Evolutionary conservation across 2,888 invertebrate species (phyloP).

Genomic region (Plusia festucae): DNA sequence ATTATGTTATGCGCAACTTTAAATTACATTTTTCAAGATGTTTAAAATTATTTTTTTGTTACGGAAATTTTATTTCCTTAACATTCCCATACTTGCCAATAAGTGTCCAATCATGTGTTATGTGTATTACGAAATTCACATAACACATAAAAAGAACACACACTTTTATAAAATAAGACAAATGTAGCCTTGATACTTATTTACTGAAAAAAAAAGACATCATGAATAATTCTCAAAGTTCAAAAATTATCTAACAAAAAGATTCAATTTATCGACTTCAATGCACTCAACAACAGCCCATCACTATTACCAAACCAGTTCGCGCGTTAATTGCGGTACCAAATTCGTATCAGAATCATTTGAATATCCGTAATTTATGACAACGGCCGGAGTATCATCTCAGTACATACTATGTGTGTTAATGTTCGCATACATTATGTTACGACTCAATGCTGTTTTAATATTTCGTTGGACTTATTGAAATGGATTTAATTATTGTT

Average conservation of each 20-base stretch:
- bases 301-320: slow-evolving; percentile 82
- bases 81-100: too few species aligned
- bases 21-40: too few species aligned
- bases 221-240: background rate
- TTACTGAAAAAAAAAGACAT: too few species aligned
- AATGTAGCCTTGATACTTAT: too few species aligned
- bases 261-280: slow-evolving; percentile 44
- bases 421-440: slow-evolving; percentile 80
- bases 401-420: slow-evolving; percentile 74
- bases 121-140: too few species aligned
- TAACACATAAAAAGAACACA: too few species aligned
- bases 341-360: slow-evolving; percentile 87
- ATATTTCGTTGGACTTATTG: slow-evolving; percentile 31
- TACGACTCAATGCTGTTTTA: slow-evolving; percentile 59
- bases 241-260: background rate
- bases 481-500: background rate
- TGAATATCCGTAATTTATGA: slow-evolving; percentile 88
- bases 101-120: too few species aligned
- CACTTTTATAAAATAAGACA: too few species aligned
- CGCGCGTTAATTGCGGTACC: slow-evolving; percentile 88
- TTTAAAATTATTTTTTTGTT: too few species aligned
- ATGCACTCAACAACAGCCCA: slow-evolving; percentile 56
- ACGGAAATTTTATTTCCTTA: too few species aligned
- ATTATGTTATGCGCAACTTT: too few species aligned
- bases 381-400: slow-evolving; percentile 82